A percentile compares a stretch with the other conserved stretches of the same genome.
phyloP scores from a whole-genome alignment of 1,140 invertebrate species.

The Ooceraea biroi region DNA sequence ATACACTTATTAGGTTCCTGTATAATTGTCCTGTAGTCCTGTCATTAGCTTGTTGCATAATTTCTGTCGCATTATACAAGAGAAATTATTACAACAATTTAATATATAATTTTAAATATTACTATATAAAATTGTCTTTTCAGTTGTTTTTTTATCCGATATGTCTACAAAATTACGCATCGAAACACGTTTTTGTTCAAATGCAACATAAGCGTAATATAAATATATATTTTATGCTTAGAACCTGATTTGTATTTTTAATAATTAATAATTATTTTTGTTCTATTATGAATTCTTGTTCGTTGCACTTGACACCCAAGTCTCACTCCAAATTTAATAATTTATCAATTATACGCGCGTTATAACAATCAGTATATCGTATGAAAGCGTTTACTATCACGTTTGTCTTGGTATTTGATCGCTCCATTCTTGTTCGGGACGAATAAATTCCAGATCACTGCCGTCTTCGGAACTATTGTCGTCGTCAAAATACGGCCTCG shows the following conservation, averaged over 20 bases:
- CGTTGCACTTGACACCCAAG: neutral
- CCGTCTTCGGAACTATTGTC: constrained; percentile 80
- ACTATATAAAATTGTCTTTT: constrained; percentile 2
- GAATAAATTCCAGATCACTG: constrained; percentile 86
- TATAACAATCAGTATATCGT: constrained; percentile 2
- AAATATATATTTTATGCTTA: constrained; percentile 46
- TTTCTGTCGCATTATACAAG: too few relatives aligned
- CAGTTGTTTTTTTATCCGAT: neutral
- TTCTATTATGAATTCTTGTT: neutral
- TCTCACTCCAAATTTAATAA: constrained; percentile 6
- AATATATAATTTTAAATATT: neutral
- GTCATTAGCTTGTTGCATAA: too few relatives aligned
- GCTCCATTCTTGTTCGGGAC: constrained; percentile 77
- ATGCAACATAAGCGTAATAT: constrained; percentile 6
- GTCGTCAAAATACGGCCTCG: constrained; percentile 85
- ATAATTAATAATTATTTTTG: neutral
- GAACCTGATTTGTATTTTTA: constrained; percentile 30
- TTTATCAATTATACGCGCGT: neutral
- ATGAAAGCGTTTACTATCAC: constrained; percentile 55
- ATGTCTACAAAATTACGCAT: constrained; percentile 13
- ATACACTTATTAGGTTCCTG: too few relatives aligned
- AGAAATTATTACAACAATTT: too few relatives aligned
- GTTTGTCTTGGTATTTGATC: constrained; percentile 65
- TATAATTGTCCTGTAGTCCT: too few relatives aligned
- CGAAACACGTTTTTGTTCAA: neutral